phyloP scores from a whole-genome alignment of 2,888 invertebrate genomes.

The Andrena flavipes region DNA sequence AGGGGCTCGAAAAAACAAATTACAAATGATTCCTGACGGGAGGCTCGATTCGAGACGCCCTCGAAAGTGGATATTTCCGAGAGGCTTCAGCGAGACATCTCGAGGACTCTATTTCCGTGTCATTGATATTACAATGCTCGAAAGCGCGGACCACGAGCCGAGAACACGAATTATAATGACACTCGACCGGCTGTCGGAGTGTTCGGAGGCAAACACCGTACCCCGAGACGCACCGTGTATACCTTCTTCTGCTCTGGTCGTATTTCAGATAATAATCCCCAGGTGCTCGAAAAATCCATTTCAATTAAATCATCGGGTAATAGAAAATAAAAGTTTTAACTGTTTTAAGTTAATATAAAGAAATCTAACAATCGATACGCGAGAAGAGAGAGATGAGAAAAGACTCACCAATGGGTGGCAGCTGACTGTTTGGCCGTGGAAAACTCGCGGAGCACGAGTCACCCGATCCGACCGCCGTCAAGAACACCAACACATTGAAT shows the following conservation, averaged over 20 bases:
- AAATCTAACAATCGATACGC: too few relatives aligned
- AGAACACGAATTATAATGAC: constrained; percentile 69
- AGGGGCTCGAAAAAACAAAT: constrained; percentile 63
- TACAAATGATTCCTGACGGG: constrained; percentile 59
- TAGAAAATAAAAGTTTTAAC: too few relatives aligned
- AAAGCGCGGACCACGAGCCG: constrained; percentile 50
- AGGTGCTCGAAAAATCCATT: too few relatives aligned
- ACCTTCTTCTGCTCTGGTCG: constrained; percentile 32
- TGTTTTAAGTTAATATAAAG: too few relatives aligned
- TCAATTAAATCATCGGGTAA: too few relatives aligned
- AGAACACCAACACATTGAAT: constrained; percentile 11
- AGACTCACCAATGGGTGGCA: background rate
- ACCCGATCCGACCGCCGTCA: constrained; percentile 1
- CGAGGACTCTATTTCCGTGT: constrained; percentile 70
- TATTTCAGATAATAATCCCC: background rate
- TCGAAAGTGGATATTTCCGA: constrained; percentile 74
- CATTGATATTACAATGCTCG: constrained; percentile 69
- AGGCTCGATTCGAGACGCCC: constrained; percentile 62
- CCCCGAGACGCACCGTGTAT: constrained; percentile 35
- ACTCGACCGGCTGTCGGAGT: constrained; percentile 55
- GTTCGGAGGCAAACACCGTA: constrained; percentile 60
- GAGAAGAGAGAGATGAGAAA: background rate
- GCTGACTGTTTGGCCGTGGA: background rate
- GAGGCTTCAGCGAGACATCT: constrained; percentile 62
- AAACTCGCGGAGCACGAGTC: constrained; percentile 14